Conservation (phyloP, 2,113 vertebrate genomes). For the Prinia subflava region DNA sequence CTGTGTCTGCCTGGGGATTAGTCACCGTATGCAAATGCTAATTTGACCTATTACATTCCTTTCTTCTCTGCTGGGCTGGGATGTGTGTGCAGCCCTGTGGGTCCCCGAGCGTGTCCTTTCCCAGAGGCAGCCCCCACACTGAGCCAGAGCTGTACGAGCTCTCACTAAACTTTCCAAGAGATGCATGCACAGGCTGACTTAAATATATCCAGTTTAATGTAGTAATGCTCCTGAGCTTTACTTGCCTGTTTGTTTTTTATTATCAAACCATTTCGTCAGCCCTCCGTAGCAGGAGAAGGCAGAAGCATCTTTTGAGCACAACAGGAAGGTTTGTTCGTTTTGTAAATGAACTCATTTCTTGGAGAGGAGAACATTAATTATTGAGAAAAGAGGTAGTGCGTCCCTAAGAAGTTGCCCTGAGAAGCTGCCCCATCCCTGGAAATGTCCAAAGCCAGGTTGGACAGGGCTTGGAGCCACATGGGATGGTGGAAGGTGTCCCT, state of each 20-base stretch:
- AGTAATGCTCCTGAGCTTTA: background rate
- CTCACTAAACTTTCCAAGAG: background rate
- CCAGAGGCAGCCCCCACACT: background rate
- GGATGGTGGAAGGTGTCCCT: background rate
- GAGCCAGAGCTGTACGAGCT: background rate
- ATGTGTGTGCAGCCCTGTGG: background rate
- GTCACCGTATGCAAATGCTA: background rate
- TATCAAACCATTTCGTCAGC: background rate
- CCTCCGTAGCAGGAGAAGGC: background rate
- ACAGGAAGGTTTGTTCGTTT: background rate
- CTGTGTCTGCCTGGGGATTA: slow-evolving; percentile 1
- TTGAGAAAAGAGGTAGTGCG: background rate
- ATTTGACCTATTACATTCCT: background rate
- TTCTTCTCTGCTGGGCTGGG: background rate
- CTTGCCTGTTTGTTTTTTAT: background rate
- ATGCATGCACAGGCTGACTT: background rate
- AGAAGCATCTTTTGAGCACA: background rate
- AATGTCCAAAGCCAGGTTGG: background rate
- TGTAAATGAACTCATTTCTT: background rate
- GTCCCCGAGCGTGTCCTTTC: accelerated
- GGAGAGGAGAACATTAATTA: background rate
- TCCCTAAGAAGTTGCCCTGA: background rate
- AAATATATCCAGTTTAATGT: background rate
- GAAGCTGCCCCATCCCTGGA: background rate
- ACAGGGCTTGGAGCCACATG: background rate